A percentile compares a stretch with the other conserved stretches of the same genome.
These are phyloP conservation scores for Hemithea aestivaria DNA, from an alignment of 2,888 invertebrate genomes.

Conservation along the genomic window DNA sequence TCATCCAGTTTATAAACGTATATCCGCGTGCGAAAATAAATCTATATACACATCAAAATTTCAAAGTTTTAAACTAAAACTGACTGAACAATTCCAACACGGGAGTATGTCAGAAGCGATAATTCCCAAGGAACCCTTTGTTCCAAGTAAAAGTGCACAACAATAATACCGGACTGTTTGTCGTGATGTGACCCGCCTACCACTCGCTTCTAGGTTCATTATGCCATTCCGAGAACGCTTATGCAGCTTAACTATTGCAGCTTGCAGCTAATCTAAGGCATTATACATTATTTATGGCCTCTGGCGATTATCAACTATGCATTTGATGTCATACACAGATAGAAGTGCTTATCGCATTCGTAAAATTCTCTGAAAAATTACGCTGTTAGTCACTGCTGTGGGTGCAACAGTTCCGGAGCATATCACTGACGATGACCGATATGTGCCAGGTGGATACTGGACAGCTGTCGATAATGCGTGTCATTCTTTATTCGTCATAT, in stretches of 20 bases:
- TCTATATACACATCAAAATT: not conserved
- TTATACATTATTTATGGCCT: constrained; percentile 29
- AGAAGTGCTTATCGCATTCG: constrained; percentile 10
- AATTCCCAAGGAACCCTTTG: constrained; percentile 48
- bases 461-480: constrained; percentile 32
- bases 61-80: constrained; percentile 7
- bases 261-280: constrained; percentile 33
- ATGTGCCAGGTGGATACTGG: constrained; percentile 10
- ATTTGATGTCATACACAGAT: constrained; percentile 26
- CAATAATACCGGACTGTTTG: constrained; percentile 37
- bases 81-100: not conserved
- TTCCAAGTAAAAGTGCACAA: constrained; percentile 39
- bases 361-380: constrained; percentile 8
- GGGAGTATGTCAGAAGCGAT: constrained; percentile 29
- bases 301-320: constrained; percentile 32
- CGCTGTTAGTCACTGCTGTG: constrained; percentile 1
- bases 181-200: constrained; percentile 46
- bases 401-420: constrained; percentile 8
- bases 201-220: constrained; percentile 42
- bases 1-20: constrained; percentile 11
- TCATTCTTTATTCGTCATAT: constrained; percentile 31
- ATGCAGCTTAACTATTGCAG: constrained; percentile 39
- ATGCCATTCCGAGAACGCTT: constrained; percentile 49
- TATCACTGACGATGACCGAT: constrained; percentile 7
- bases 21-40: constrained; percentile 19